Conservation (phyloP, 2,113 vertebrate species). For the Chloropsis cyanopogon region DNA sequence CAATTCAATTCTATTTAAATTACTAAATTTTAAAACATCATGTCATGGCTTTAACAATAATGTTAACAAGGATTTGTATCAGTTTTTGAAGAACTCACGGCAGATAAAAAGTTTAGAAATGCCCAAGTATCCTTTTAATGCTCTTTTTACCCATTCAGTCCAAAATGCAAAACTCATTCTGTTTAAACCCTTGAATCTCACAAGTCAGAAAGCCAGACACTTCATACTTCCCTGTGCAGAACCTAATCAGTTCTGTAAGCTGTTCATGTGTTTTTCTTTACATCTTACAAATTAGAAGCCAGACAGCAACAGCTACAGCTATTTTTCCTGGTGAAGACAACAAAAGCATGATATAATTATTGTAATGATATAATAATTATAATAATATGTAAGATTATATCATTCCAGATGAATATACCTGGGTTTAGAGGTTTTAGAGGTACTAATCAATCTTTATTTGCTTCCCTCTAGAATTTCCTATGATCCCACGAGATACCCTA, state of each 20-base stretch:
- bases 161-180: neutral
- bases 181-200: neutral
- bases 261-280: neutral
- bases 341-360: neutral
- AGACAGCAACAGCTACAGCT: neutral
- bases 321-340: neutral
- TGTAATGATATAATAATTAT: neutral
- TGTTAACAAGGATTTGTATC: neutral
- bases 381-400: neutral
- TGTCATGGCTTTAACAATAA: neutral
- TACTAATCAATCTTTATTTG: neutral
- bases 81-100: neutral
- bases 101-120: neutral
- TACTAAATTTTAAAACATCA: neutral
- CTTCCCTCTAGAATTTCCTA: slow-evolving; percentile 80
- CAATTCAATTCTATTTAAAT: neutral
- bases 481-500: slow-evolving; percentile 83
- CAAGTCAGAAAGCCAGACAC: neutral
- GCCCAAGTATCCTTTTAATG: neutral
- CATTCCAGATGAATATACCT: neutral
- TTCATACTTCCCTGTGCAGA: neutral
- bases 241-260: neutral
- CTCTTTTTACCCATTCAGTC: neutral
- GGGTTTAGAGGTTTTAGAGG: neutral
- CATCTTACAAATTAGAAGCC: neutral